A percentile compares a stretch with the other conserved stretches of the same genome.
These are phyloP conservation scores for Brenthis hecate DNA, from an alignment of 2,888 invertebrate species.

Conservation along the genomic window DNA sequence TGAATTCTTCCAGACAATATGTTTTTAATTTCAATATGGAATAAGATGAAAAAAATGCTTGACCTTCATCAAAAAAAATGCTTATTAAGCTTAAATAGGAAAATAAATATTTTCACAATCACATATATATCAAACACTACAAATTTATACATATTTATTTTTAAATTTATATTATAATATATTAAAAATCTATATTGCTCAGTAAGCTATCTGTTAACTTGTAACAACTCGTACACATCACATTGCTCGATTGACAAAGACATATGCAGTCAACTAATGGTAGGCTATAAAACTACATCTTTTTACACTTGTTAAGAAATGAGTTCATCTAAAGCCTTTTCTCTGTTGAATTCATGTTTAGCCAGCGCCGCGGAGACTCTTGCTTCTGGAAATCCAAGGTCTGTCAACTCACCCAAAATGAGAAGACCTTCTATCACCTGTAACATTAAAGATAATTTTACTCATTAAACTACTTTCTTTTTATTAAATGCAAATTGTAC, in stretches of 20 bases:
- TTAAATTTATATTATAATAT: slow-evolving; percentile 11
- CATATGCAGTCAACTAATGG: too few species aligned
- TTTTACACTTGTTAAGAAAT: slow-evolving; percentile 82
- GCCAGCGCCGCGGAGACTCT: slow-evolving; percentile 88
- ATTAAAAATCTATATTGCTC: slow-evolving; percentile 8
- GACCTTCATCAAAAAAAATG: not conserved
- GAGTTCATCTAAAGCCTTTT: slow-evolving; percentile 92
- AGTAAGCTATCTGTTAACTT: not conserved
- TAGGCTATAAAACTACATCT: too few species aligned
- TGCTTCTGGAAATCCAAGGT: slow-evolving; percentile 91
- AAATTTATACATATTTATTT: slow-evolving; percentile 27
- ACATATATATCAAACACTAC: slow-evolving; percentile 16
- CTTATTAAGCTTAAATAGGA: slow-evolving; percentile 1
- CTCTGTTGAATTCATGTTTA: slow-evolving; percentile 90
- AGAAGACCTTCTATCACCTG: slow-evolving; percentile 93
- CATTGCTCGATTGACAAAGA: not conserved
- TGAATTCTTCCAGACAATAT: not conserved
- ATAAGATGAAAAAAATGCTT: not conserved
- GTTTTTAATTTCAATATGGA: not conserved
- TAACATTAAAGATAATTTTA: slow-evolving; percentile 42
- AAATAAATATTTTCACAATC: slow-evolving; percentile 12
- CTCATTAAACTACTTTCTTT: too few species aligned
- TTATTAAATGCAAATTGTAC: not conserved
- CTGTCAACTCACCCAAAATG: slow-evolving; percentile 88
- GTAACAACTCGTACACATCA: not conserved